These are phyloP conservation scores for Pachypanchax playfairii DNA, from an alignment of 2,113 vertebrate genomes.

Conservation along the genomic window DNA sequence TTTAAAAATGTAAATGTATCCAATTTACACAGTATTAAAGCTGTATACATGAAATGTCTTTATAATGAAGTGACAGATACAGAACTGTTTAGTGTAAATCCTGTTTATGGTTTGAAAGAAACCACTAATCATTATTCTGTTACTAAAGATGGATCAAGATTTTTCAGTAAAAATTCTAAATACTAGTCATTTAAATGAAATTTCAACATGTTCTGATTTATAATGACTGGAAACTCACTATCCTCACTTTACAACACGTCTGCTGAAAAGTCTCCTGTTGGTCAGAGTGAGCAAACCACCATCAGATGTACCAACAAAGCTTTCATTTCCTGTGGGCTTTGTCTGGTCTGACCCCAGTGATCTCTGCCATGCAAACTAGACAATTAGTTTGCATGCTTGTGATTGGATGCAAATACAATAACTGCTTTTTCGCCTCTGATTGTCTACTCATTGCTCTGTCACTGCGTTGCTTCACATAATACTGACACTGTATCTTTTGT, in stretches of 20 bases:
- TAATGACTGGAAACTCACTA: constrained; percentile 27
- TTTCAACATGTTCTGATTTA: constrained; percentile 13
- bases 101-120: constrained; percentile 2
- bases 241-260: constrained; percentile 4
- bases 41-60: too few relatives aligned
- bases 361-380: constrained; percentile 64
- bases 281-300: neutral
- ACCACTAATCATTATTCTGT: constrained; percentile 11
- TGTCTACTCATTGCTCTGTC: constrained; percentile 22
- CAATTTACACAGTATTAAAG: too few relatives aligned
- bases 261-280: constrained; percentile 27
- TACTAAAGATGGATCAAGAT: neutral
- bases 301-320: constrained; percentile 43
- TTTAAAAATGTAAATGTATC: too few relatives aligned
- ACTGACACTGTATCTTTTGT: constrained; percentile 3
- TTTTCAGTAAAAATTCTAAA: constrained; percentile 6
- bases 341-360: constrained; percentile 47
- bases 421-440: constrained; percentile 56
- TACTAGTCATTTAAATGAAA: constrained; percentile 10
- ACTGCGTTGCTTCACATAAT: constrained; percentile 12
- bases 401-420: constrained; percentile 75
- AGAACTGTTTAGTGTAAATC: too few relatives aligned
- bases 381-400: constrained; percentile 58
- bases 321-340: constrained; percentile 13
- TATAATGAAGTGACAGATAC: too few relatives aligned